Evolutionary conservation across 2,797 vertebrate species (phyloP).

Genomic region (Antrozous pallidus): DNA sequence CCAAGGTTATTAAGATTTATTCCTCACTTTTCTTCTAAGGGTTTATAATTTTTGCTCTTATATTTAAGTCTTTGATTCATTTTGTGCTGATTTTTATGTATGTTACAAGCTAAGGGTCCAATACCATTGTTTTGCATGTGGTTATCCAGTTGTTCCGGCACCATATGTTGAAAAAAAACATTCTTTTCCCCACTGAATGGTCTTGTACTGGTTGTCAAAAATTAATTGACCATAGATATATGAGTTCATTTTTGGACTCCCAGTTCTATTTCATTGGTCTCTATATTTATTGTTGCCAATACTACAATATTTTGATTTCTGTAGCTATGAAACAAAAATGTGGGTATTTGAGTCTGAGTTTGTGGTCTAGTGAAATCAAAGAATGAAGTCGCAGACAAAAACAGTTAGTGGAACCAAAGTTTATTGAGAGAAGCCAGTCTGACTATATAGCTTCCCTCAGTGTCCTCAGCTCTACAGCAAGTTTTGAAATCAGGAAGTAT

Average conservation of each 20-base stretch:
- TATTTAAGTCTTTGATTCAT: not conserved
- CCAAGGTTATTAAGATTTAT: not conserved
- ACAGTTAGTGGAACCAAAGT: no score
- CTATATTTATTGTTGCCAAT: not conserved
- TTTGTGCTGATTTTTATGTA: conserved; percentile 10
- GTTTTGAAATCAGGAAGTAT: conserved; percentile 2
- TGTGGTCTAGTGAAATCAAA: no score
- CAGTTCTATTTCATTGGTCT: not conserved
- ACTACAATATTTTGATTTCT: not conserved
- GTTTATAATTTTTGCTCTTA: not conserved
- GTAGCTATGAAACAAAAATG: no score
- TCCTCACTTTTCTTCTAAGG: not conserved
- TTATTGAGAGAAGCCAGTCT: no score
- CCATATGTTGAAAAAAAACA: not conserved
- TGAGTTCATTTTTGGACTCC: not conserved
- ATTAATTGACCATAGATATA: not conserved
- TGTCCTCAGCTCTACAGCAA: not conserved
- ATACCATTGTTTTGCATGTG: not conserved
- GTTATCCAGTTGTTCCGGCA: not conserved
- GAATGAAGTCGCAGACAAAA: no score
- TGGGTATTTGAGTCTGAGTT: no score
- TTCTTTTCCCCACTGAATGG: not conserved
- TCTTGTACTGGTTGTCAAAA: not conserved
- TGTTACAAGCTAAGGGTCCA: not conserved
- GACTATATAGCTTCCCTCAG: no score